Evolutionary conservation across 2,888 invertebrate species (phyloP).

Genomic region (Lepetodrilus schrolli): DNA sequence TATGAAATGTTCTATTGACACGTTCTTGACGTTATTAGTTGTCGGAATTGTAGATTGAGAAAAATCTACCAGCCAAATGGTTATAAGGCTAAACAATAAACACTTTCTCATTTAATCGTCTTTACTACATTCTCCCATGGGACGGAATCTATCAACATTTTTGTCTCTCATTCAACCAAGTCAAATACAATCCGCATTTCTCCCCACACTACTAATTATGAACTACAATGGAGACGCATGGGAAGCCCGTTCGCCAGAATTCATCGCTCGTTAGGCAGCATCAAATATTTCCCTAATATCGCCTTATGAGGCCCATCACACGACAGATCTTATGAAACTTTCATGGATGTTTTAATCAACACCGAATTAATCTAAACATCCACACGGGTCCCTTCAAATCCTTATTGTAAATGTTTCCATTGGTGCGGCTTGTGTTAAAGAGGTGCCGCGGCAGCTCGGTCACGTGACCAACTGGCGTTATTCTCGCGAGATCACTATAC

Average conservation of each 20-base stretch:
- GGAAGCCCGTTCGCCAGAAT: neutral
- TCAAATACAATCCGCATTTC: neutral
- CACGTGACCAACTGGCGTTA: slow-evolving; percentile 1
- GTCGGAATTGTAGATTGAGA: too few relatives aligned
- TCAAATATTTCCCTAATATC: slow-evolving; percentile 12
- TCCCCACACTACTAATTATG: neutral
- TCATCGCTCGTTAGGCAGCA: neutral
- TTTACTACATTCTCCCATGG: neutral
- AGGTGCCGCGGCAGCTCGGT: neutral
- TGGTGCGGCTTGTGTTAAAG: slow-evolving; percentile 11
- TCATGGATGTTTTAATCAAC: slow-evolving; percentile 31
- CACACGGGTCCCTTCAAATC: slow-evolving; percentile 14
- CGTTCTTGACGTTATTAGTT: too few relatives aligned
- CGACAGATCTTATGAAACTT: slow-evolving; percentile 23
- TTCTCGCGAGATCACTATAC: neutral
- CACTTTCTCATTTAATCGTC: too few relatives aligned
- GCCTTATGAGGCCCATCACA: slow-evolving; percentile 18
- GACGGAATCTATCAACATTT: neutral
- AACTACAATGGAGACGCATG: too few relatives aligned
- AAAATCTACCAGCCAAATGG: too few relatives aligned
- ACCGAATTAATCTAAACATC: slow-evolving; percentile 30
- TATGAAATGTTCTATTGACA: too few relatives aligned
- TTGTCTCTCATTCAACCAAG: neutral
- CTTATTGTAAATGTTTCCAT: slow-evolving; percentile 17
- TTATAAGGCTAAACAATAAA: too few relatives aligned